These are phyloP conservation scores for Dendrophyllia cribrosa DNA, from an alignment of 64 coral and sea anemone species.

Conservation along the genomic window DNA sequence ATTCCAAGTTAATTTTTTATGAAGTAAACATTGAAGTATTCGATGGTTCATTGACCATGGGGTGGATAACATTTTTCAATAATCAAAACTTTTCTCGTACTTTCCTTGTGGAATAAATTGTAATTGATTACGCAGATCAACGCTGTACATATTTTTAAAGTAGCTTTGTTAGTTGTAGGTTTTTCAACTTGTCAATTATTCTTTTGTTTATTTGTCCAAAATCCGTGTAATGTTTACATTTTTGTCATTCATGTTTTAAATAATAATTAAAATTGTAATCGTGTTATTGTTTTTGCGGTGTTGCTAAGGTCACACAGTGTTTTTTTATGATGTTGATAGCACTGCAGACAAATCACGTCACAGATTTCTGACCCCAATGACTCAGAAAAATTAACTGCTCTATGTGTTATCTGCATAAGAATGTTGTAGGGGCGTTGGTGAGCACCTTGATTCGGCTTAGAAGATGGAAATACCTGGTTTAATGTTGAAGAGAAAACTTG, in stretches of 20 bases:
- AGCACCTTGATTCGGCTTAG: too few relatives aligned
- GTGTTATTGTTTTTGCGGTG: not conserved
- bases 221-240: constrained; percentile 31
- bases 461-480: too few relatives aligned
- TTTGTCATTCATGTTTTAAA: constrained; percentile 1
- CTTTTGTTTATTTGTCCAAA: not conserved
- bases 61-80: too few relatives aligned
- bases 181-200: not conserved
- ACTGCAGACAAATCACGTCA: too few relatives aligned
- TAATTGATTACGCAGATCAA: not conserved
- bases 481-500: too few relatives aligned
- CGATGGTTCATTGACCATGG: not conserved
- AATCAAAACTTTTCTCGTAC: not conserved
- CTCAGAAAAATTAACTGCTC: too few relatives aligned
- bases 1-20: constrained; percentile 21
- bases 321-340: too few relatives aligned
- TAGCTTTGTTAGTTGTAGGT: not conserved
- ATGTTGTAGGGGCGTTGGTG: too few relatives aligned
- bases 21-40: constrained; percentile 6
- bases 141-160: not conserved
- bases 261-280: not conserved
- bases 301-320: not conserved
- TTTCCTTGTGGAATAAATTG: not conserved
- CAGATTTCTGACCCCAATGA: too few relatives aligned
- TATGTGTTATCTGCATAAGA: too few relatives aligned